Conservation (phyloP, 1,140 invertebrate genomes). For the Lerema accius region DNA sequence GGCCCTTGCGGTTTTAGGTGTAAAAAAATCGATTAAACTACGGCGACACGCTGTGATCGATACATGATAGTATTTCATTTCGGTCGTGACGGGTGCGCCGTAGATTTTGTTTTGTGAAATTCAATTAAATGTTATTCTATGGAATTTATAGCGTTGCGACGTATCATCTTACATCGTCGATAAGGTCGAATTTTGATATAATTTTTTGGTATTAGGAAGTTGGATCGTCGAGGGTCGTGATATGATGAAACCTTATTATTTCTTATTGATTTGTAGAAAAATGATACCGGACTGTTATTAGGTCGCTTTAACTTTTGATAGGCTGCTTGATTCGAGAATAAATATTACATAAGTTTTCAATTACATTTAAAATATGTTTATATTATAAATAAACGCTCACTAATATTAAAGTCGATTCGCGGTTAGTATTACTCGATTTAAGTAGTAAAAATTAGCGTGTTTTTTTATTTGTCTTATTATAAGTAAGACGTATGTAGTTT, state of each 20-base stretch:
- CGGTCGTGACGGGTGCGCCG: slow-evolving; percentile 58
- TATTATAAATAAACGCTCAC: no score
- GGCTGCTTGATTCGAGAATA: not conserved
- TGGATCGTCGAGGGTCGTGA: slow-evolving; percentile 42
- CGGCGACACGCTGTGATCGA: slow-evolving; percentile 79
- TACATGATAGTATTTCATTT: slow-evolving; percentile 79
- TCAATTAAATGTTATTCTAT: slow-evolving; percentile 74
- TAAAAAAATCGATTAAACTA: slow-evolving; percentile 81
- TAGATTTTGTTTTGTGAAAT: slow-evolving; percentile 76
- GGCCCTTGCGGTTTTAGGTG: slow-evolving; percentile 78
- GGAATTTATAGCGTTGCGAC: slow-evolving; percentile 53
- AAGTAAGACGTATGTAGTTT: no score
- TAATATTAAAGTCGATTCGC: no score
- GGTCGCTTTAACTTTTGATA: not conserved
- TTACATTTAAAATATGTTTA: no score
- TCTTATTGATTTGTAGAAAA: slow-evolving; percentile 25
- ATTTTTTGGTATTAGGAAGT: slow-evolving; percentile 49
- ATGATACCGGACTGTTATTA: slow-evolving; percentile 7
- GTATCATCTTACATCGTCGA: slow-evolving; percentile 68
- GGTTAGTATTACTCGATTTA: no score
- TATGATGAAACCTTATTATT: slow-evolving; percentile 40
- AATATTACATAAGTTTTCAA: no score
- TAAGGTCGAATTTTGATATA: slow-evolving; percentile 47
- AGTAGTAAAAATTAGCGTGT: no score
- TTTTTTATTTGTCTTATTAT: no score